These are phyloP conservation scores for Amaurobius ferox DNA, from an alignment of 2,888 invertebrate species.

Conservation along the genomic window DNA sequence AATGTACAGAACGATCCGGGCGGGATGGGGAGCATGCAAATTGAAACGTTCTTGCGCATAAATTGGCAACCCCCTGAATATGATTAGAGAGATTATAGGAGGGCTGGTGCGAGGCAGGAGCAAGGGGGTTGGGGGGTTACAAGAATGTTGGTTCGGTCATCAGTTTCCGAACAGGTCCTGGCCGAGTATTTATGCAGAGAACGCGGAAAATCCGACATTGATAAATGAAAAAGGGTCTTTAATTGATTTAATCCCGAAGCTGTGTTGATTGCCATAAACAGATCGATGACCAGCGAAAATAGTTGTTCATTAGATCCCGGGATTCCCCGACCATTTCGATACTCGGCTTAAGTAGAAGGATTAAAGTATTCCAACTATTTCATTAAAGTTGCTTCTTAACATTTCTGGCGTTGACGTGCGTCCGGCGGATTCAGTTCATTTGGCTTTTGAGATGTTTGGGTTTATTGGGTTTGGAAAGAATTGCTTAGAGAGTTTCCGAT, in stretches of 20 bases:
- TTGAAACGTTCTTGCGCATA: constrained; percentile 68
- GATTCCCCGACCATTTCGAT: background rate
- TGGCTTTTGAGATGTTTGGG: no score
- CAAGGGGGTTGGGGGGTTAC: background rate
- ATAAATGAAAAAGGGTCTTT: constrained; percentile 12
- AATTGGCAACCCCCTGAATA: constrained; percentile 65
- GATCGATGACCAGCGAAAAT: background rate
- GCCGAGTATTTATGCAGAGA: background rate
- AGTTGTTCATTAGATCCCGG: constrained; percentile 1
- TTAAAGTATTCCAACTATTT: constrained; percentile 1
- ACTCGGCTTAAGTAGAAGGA: background rate
- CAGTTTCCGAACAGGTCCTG: background rate
- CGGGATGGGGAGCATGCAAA: constrained; percentile 50
- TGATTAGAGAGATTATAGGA: constrained; percentile 65
- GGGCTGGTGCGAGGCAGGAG: constrained; percentile 17
- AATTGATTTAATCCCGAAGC: constrained; percentile 8
- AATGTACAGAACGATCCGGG: background rate
- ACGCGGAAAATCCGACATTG: background rate
- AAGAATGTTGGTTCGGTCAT: background rate
- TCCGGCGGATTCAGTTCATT: background rate
- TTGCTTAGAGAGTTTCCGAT: no score
- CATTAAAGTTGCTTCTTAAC: background rate
- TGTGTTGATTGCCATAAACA: constrained; percentile 1
- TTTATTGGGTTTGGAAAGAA: no score
- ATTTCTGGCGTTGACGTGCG: background rate